Base-by-base conservation (phyloP, 2,797 vertebrate genomes). In the Poecile montanus region DNA sequence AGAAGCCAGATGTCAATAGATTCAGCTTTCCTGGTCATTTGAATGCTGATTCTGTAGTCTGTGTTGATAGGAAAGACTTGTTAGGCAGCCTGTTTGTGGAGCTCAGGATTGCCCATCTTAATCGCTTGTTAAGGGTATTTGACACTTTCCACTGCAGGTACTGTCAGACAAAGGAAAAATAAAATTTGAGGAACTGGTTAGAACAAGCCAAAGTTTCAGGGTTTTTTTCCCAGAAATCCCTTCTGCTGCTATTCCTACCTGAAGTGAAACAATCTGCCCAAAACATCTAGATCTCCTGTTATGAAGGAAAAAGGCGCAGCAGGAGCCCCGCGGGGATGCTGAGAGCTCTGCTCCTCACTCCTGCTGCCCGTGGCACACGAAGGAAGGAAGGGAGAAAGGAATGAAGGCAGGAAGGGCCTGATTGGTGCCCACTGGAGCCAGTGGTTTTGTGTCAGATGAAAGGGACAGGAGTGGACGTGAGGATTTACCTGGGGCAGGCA, bases 1-100 rank as follows among this genome's bases (percentile, higher is more conserved):
- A 93, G 88, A 67, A 95, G 93, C 91, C 96, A 96, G 88, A 93
- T 95, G 95, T 96, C 95, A 96, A 95, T 93, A 94, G 70, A 95
- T 58, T 88, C 93, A 93, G 91, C 76, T 95, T 95, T 53, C 51
- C 83, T 85, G 90, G 96, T 95, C 88, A 91, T 96, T 96, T 94
- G 90, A 94, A 95, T 96, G 91, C 93, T 95, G 91, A 95, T 96
- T 96, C 88, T 94, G 83, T 94, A 94, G 80, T 81, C 83, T 88
- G 70, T 85, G 88, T 94, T 95, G 90, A 95, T 90, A 73, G 83
- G 76, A 66, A 86, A 88, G 88, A 87, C 91, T 94, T 95, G 94
- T 91, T 94, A 94, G 83, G 66, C 76, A 96, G 80, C 70, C 91
- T 93, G 73, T 88, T 95, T 91, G 62, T 81, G 83, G 92, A 95